Evolutionary conservation across 2,797 vertebrate genomes (phyloP).

Genomic region (Lutjanus campechanus): DNA sequence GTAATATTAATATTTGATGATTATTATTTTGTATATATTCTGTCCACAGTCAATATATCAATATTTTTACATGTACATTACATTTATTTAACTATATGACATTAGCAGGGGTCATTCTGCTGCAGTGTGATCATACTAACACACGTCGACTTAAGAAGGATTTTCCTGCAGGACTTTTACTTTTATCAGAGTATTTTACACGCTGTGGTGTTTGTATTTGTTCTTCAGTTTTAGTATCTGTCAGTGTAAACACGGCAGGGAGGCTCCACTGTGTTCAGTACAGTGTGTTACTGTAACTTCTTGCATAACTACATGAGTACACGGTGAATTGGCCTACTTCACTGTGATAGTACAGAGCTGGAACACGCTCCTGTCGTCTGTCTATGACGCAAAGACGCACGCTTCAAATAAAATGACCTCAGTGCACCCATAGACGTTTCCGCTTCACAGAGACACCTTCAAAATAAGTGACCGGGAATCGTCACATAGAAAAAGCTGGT

Average conservation of each 20-base stretch:
- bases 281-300: slow-evolving; percentile 10
- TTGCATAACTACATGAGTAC: slow-evolving; percentile 32
- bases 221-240: background rate
- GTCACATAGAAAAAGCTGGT: background rate
- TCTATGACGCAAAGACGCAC: slow-evolving; percentile 64
- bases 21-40: too few relatives aligned
- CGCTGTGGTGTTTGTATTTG: background rate
- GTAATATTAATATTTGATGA: too few relatives aligned
- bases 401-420: background rate
- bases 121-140: too few relatives aligned
- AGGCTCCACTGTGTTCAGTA: background rate
- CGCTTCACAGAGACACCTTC: slow-evolving; percentile 1
- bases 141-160: too few relatives aligned
- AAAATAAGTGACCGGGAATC: slow-evolving; percentile 36
- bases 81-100: too few relatives aligned
- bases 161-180: too few relatives aligned
- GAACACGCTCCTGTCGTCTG: slow-evolving; percentile 38
- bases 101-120: too few relatives aligned
- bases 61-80: too few relatives aligned
- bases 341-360: background rate
- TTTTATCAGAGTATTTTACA: too few relatives aligned
- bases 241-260: background rate
- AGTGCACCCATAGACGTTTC: background rate
- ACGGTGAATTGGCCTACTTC: background rate
- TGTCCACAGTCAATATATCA: too few relatives aligned